These are phyloP conservation scores for Ptiloglossa arizonensis DNA, from an alignment of 1,140 invertebrate genomes.

Conservation along the genomic window DNA sequence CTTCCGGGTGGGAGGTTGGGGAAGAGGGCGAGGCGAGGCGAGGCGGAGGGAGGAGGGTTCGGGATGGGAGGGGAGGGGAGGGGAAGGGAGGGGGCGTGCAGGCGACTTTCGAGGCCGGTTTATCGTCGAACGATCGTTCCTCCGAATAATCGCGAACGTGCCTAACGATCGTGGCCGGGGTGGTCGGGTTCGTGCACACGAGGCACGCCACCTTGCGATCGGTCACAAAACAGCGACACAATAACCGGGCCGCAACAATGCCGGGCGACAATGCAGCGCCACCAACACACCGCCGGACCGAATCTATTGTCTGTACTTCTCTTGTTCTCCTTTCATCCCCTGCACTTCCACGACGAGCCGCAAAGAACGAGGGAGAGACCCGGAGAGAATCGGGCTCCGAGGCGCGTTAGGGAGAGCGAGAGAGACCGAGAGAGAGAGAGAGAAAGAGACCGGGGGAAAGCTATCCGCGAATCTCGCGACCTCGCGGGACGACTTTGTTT, in stretches of 20 bases:
- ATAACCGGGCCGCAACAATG: constrained; percentile 78
- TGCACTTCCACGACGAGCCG: constrained; percentile 71
- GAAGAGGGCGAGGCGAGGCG: too few species aligned
- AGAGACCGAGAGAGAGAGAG: constrained; percentile 25
- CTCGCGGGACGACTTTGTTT: constrained; percentile 64
- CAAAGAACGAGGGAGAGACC: constrained; percentile 51
- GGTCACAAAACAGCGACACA: constrained; percentile 79
- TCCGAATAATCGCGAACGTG: constrained; percentile 73
- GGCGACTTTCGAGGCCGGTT: constrained; percentile 61
- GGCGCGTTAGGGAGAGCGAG: background rate
- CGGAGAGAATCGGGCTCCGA: constrained; percentile 46
- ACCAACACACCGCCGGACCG: constrained; percentile 74
- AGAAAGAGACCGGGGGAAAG: constrained; percentile 47
- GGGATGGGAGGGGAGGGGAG: too few species aligned
- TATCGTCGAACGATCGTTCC: constrained; percentile 67
- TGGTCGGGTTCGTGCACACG: constrained; percentile 63
- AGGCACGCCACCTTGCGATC: constrained; percentile 76
- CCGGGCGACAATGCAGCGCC: constrained; percentile 76
- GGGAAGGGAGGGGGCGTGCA: constrained; percentile 1
- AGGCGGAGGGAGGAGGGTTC: too few species aligned
- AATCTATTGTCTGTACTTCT: constrained; percentile 79
- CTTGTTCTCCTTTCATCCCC: constrained; percentile 79
- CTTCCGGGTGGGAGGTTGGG: constrained; percentile 6
- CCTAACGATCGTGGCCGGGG: constrained; percentile 71
- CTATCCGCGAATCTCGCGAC: constrained; percentile 63